These are phyloP conservation scores for Andricus quercusramuli DNA, from an alignment of 2,888 invertebrate genomes.

Conservation along the genomic window DNA sequence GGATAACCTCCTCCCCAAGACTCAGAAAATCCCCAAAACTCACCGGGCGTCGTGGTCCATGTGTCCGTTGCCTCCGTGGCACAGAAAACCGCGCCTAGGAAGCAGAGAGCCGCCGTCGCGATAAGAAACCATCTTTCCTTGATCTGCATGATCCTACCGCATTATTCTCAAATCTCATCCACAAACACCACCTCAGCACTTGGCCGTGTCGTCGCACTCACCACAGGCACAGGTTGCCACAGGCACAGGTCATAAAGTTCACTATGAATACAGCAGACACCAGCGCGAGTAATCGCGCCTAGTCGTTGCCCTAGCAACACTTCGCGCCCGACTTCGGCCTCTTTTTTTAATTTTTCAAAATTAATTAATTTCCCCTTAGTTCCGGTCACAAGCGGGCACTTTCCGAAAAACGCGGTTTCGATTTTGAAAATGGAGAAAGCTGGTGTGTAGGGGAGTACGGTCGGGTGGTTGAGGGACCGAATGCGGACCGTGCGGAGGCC, in stretches of 20 bases:
- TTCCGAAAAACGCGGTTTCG: background rate
- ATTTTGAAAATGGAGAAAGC: conserved; percentile 11
- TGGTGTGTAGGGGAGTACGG: background rate
- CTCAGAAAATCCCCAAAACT: conserved; percentile 24
- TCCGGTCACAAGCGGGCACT: background rate
- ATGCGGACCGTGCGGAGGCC: conserved; percentile 53
- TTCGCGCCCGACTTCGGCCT: background rate
- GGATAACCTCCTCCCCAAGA: conserved; percentile 15
- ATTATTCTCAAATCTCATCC: conserved; percentile 55
- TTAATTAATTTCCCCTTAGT: background rate
- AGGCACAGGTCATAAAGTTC: conserved; percentile 44
- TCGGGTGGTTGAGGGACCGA: conserved; percentile 4
- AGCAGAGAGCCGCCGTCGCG: conserved; percentile 54
- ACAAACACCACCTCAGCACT: conserved; percentile 48
- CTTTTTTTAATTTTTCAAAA: background rate
- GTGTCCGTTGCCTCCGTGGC: conserved; percentile 50
- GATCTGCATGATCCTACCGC: conserved; percentile 58
- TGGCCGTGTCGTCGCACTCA: conserved; percentile 50
- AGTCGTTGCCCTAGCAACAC: conserved; percentile 34
- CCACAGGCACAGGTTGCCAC: conserved; percentile 45
- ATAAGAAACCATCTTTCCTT: conserved; percentile 57
- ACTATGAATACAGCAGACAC: conserved; percentile 21
- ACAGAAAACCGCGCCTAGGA: conserved; percentile 51
- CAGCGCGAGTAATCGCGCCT: conserved; percentile 2
- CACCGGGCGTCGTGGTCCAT: conserved; percentile 54